These are phyloP conservation scores for Mythimna albipuncta DNA, from an alignment of 2,888 invertebrate species.

Conservation along the genomic window DNA sequence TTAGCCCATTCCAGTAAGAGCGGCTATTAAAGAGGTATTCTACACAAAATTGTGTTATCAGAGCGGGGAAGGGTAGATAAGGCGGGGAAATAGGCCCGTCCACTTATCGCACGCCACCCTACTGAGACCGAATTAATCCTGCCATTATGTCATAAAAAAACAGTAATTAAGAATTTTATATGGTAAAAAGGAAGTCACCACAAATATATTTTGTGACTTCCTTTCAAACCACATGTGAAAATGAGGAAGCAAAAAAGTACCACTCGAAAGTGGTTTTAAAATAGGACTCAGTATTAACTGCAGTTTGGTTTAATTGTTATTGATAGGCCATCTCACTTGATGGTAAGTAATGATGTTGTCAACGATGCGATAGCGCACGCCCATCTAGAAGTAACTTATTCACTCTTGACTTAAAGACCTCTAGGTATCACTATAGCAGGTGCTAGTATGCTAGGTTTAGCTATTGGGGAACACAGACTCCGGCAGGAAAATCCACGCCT, in stretches of 20 bases:
- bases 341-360: too few species aligned
- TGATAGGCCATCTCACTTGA: too few species aligned
- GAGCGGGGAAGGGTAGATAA: constrained; percentile 73
- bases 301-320: too few species aligned
- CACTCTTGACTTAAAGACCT: too few species aligned
- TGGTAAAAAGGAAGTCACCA: background rate
- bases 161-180: constrained; percentile 47
- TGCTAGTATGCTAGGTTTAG: too few species aligned
- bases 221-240: background rate
- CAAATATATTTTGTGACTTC: constrained; percentile 2
- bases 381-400: too few species aligned
- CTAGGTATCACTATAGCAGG: too few species aligned
- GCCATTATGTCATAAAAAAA: constrained; percentile 68
- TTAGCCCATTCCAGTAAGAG: constrained; percentile 82
- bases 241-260: background rate
- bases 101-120: constrained; percentile 74
- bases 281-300: background rate
- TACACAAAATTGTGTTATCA: constrained; percentile 81
- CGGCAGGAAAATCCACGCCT: too few species aligned
- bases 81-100: constrained; percentile 73
- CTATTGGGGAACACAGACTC: too few species aligned
- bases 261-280: background rate
- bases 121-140: constrained; percentile 69
- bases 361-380: too few species aligned
- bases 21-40: constrained; percentile 83